phyloP scores from a whole-genome alignment of 1,140 invertebrate species.

The Sycobia sp. region DNA sequence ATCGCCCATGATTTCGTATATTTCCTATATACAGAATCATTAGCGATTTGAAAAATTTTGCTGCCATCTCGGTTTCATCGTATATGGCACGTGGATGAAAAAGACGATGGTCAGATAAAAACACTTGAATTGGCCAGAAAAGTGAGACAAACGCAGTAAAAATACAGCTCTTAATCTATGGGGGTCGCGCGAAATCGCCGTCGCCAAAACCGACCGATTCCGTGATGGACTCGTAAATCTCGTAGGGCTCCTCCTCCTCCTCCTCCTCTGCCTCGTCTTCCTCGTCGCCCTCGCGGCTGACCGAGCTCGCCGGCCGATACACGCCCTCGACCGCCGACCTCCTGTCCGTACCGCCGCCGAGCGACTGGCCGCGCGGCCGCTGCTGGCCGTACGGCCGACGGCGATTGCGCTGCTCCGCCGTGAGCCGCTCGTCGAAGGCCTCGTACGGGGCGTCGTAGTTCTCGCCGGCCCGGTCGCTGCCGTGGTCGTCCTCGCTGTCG shows the following conservation, averaged over 20 bases:
- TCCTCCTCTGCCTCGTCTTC: constrained; percentile 49
- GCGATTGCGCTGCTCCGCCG: constrained; percentile 43
- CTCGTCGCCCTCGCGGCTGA: constrained; percentile 49
- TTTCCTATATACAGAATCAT: too few relatives aligned
- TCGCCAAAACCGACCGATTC: constrained; percentile 49
- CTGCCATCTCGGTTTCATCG: too few relatives aligned
- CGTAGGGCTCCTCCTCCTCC: constrained; percentile 48
- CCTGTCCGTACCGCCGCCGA: constrained; percentile 44
- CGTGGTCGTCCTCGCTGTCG: constrained; percentile 55
- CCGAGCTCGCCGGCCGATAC: constrained; percentile 46
- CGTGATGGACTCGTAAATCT: constrained; percentile 56
- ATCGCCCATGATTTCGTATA: too few relatives aligned
- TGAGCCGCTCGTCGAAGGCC: constrained; percentile 46
- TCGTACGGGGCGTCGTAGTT: constrained; percentile 56
- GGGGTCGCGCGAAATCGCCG: too few relatives aligned
- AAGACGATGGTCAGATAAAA: too few relatives aligned
- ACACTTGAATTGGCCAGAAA: too few relatives aligned
- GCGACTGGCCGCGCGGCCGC: constrained; percentile 49
- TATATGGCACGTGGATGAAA: too few relatives aligned
- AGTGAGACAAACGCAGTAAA: too few relatives aligned
- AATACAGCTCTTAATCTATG: too few relatives aligned
- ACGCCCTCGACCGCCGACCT: constrained; percentile 52
- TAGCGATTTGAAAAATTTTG: too few relatives aligned
- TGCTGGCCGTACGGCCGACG: constrained; percentile 38
- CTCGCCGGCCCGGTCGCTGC: constrained; percentile 55